Conservation (phyloP, 2,113 vertebrate genomes). For the Leiothrix lutea region DNA sequence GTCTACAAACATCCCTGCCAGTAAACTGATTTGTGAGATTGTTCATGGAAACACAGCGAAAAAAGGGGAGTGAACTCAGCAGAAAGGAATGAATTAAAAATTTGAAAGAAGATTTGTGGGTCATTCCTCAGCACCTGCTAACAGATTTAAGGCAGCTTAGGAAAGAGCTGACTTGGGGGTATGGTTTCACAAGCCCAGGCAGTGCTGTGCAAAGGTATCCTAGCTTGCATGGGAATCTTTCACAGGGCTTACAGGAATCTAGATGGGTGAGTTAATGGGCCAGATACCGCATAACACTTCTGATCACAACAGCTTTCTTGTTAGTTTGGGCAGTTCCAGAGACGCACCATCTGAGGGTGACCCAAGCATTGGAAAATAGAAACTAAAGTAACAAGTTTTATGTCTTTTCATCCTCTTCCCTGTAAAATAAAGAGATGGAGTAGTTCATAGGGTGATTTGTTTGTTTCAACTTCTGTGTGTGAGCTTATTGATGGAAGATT, state of each 20-base stretch:
- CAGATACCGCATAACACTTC: not conserved
- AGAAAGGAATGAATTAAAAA: slow-evolving; percentile 51
- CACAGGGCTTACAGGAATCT: not conserved
- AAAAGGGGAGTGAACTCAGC: slow-evolving; percentile 40
- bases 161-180: not conserved
- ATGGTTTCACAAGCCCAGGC: not conserved
- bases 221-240: not conserved
- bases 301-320: not conserved
- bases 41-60: slow-evolving; percentile 54
- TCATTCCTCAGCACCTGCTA: not conserved
- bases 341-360: not conserved
- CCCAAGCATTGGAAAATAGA: not conserved
- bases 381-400: not conserved
- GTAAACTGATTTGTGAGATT: slow-evolving; percentile 58
- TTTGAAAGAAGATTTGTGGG: slow-evolving; percentile 23
- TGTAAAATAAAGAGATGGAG: not conserved
- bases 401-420: not conserved
- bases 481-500: not conserved
- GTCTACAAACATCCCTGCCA: slow-evolving; percentile 40
- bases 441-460: not conserved
- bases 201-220: not conserved
- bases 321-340: not conserved
- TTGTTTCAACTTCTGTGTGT: not conserved
- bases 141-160: slow-evolving; percentile 3
- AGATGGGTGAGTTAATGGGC: not conserved